Evolutionary conservation across 2,888 invertebrate species (phyloP).

Genomic region (Criorhina ranunculi): DNA sequence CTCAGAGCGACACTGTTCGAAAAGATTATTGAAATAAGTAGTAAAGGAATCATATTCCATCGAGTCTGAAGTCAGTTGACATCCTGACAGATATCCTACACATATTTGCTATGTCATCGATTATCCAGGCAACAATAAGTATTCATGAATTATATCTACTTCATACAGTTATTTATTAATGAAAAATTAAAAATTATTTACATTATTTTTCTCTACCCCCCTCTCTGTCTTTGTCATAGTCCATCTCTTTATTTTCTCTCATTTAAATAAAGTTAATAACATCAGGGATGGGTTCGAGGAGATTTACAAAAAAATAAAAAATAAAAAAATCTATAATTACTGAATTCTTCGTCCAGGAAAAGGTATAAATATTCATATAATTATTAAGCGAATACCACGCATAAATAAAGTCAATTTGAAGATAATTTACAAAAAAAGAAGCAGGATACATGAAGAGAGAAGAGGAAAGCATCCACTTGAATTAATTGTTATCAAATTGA

Average conservation of each 20-base stretch:
- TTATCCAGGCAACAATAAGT: no score
- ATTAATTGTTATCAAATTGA: slow-evolving; percentile 75
- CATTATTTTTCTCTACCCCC: neutral
- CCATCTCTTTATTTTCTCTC: neutral
- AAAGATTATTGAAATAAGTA: no score
- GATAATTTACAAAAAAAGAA: slow-evolving; percentile 59
- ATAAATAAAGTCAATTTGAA: slow-evolving; percentile 71
- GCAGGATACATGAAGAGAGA: slow-evolving; percentile 3
- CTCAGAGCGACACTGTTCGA: no score
- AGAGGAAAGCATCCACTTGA: slow-evolving; percentile 52
- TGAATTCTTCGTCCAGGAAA: slow-evolving; percentile 64
- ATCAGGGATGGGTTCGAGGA: slow-evolving; percentile 1
- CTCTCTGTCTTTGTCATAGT: neutral
- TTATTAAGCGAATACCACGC: slow-evolving; percentile 59
- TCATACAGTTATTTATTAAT: slow-evolving; percentile 17
- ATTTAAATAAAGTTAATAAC: slow-evolving; percentile 60
- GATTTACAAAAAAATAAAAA: neutral
- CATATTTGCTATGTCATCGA: no score
- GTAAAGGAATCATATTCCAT: no score
- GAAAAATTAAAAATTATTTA: slow-evolving; percentile 47
- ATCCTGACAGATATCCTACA: no score
- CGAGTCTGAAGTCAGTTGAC: no score
- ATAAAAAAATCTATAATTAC: slow-evolving; percentile 63
- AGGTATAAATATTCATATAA: slow-evolving; percentile 74
- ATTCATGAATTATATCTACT: slow-evolving; percentile 3